phyloP scores from a whole-genome alignment of 1,140 invertebrate genomes.

The Zaprionus lachaisei region DNA sequence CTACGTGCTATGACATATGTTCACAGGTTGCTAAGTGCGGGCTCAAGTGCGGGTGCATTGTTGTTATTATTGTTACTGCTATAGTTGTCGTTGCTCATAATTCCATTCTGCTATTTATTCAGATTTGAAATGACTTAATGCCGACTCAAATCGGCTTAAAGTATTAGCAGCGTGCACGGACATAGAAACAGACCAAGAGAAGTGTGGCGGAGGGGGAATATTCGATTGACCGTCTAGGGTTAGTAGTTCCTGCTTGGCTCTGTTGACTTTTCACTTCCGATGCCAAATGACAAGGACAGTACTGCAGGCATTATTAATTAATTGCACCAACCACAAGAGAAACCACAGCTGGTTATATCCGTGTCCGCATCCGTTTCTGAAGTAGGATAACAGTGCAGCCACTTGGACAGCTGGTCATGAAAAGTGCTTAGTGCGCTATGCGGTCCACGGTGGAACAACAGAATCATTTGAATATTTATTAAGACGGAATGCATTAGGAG shows the following conservation, averaged over 20 bases:
- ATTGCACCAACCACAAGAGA: slow-evolving; percentile 23
- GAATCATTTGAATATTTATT: slow-evolving; percentile 68
- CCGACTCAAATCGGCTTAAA: slow-evolving; percentile 68
- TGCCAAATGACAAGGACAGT: slow-evolving; percentile 44
- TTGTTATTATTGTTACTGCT: slow-evolving; percentile 2
- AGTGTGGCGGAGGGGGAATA: not conserved
- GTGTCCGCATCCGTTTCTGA: not conserved
- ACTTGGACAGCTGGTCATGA: not conserved
- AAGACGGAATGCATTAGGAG: slow-evolving; percentile 69
- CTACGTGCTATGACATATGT: not conserved
- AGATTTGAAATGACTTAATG: slow-evolving; percentile 52
- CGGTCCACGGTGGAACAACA: not conserved
- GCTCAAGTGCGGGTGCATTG: slow-evolving; percentile 33
- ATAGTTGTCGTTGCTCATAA: slow-evolving; percentile 28
- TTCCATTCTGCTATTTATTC: slow-evolving; percentile 46
- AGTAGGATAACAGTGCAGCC: slow-evolving; percentile 1
- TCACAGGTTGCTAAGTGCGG: not conserved
- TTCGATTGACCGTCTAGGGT: slow-evolving; percentile 9
- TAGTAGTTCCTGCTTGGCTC: slow-evolving; percentile 16
- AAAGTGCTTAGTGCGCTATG: slow-evolving; percentile 22
- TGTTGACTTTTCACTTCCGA: slow-evolving; percentile 58
- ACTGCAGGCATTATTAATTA: slow-evolving; percentile 59
- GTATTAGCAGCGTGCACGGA: slow-evolving; percentile 38
- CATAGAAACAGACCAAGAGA: too few species aligned
- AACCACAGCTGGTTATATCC: not conserved